Evolutionary conservation across 2,888 invertebrate genomes (phyloP), one percentile per base, ranked within the genome.

Genomic region (Morpho deidamia): DNA sequence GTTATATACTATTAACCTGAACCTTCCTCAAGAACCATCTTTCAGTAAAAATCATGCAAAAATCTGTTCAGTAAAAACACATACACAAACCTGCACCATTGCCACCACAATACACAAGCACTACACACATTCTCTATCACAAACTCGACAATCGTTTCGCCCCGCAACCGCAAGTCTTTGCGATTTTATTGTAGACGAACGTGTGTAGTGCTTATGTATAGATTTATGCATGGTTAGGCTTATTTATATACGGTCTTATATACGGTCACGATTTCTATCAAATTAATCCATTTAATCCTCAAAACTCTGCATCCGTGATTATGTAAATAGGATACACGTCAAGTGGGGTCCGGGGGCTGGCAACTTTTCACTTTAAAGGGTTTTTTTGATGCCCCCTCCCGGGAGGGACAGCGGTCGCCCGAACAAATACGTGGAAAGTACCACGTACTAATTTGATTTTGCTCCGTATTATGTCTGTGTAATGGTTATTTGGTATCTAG

Each of bases 281-380:
- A 52, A 56, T 52, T 52, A 56, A 56, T 52, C 56, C 56, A 52
- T 56, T 56, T 56, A 48, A 48, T 48, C 44, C 52, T 44, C 41
- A 42, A 48, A 37, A 51, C 48, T 52, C 42, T 49, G 48, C 48
- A 44, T 59, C 48, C 56, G 56, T 63, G 61, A 59, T 61, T 64
- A 63, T 63, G 64, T 61, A 61, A 64, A 64, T 63, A 64, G 57
- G 55, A 58, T 53, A 59, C 56, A 56, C 51, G 53, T 37, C 44
- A 44, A 44, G 44, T 51, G 51, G 51, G 45, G 51, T 34, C 12
- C 40, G 47, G 44, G 46, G 65, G 56, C 69, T 69, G 65, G 74
- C 70, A 79, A 80, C 78, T 80, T 79, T 78, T 76, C 74, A 77
- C 77, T 79, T 69, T 74, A 76, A 81, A 78, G 66, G 81, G 78